phyloP scores from a whole-genome alignment of 2,888 invertebrate genomes.

The Tholera decimalis region DNA sequence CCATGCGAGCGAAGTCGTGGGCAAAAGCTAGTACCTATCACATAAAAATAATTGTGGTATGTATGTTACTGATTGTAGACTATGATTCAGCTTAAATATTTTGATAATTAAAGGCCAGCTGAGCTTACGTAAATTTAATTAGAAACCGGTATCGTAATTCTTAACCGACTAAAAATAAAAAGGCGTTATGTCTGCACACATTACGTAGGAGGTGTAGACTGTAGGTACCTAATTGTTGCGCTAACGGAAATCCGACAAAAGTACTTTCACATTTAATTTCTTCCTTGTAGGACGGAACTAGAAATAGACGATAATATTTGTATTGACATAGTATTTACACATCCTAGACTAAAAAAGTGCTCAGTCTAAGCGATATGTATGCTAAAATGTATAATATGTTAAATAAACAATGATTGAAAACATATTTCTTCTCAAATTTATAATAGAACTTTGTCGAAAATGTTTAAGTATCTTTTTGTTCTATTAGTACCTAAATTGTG shows the following conservation, averaged over 20 bases:
- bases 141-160: neutral
- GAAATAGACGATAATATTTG: neutral
- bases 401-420: too few species aligned
- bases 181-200: neutral
- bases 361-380: too few species aligned
- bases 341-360: too few species aligned
- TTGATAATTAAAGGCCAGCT: neutral
- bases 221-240: neutral
- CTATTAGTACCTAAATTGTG: too few species aligned
- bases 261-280: slow-evolving; percentile 40
- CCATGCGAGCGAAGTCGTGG: too few species aligned
- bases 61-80: neutral
- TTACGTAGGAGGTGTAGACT: neutral
- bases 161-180: neutral
- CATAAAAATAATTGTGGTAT: too few species aligned
- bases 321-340: neutral
- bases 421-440: too few species aligned
- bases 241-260: slow-evolving; percentile 34
- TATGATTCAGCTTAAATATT: neutral
- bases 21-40: too few species aligned
- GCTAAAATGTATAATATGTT: too few species aligned
- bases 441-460: too few species aligned
- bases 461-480: too few species aligned
- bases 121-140: neutral
- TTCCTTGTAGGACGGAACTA: slow-evolving; percentile 9